Base-by-base conservation (phyloP, 2,113 vertebrate species). In the Pholis gunnellus region DNA sequence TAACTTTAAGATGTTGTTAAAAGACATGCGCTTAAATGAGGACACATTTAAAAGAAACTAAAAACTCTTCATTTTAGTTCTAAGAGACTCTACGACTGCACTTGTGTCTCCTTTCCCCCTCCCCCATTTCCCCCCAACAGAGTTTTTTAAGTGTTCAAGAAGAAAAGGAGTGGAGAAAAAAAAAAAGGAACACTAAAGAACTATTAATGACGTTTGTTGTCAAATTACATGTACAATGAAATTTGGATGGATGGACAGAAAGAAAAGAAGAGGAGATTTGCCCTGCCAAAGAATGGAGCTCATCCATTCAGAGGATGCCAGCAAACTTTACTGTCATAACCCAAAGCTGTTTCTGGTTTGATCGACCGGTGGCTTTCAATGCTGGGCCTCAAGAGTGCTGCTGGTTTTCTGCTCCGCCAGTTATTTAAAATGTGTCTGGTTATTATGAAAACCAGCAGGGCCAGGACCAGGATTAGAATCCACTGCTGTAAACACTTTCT, bases 281-380 rank as follows among this genome's bases (percentile, higher is more conserved):
- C 96, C 97, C 97, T 96, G 97, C 97, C 97, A 98, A 97, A 99
- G 97, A 96, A 97, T 96, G 95, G 95, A 96, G 94, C 71, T 78
- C 84, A 96, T 97, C 97, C 96, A 96, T 96, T 95, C 91, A 95
- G 95, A 96, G 97, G 97, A 98, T 97, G 93, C 96, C 96, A 97
- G 95, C 96, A 96, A 97, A 96, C 81, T 74, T 81, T 73, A 91
- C 71, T 71, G 83, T 86, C 84, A 84, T 27, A 59, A 85, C 81
- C 75, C 85, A 15, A 87, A 85, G 69, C 60, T 79, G 22, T 79
- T 78, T 87, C 78, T 83, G 79, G 59, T 87, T 65, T 77, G 57
- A 79, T 67, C 67, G 29, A 10, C 36, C 69, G 46, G 85, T 92
- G 83, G 76, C 60, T 89, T 87, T 85, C 83, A 81, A 50, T 90